These are phyloP conservation scores for Chesias legatella DNA, from an alignment of 2,888 invertebrate species.

Conservation along the genomic window DNA sequence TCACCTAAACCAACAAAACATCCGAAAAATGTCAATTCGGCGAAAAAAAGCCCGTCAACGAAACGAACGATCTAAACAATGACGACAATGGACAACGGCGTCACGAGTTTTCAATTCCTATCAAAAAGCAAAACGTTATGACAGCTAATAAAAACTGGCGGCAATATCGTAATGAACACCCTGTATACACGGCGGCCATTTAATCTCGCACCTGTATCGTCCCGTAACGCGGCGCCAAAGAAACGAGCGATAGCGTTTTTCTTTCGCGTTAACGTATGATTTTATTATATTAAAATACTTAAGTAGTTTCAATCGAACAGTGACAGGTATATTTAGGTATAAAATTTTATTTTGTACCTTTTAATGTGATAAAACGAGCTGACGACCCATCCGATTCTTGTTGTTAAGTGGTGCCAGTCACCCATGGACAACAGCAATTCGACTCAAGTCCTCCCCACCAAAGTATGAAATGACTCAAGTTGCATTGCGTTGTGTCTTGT, in stretches of 20 bases:
- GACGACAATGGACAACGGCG: conserved; percentile 42
- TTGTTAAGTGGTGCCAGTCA: too few species aligned
- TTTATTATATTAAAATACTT: too few species aligned
- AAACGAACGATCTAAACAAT: conserved; percentile 48
- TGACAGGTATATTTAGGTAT: too few species aligned
- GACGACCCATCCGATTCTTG: too few species aligned
- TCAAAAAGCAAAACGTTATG: conserved; percentile 75
- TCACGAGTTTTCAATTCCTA: conserved; percentile 77
- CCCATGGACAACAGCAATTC: too few species aligned
- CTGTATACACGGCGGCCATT: conserved; percentile 76
- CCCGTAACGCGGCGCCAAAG: conserved; percentile 43
- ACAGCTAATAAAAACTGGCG: conserved; percentile 71
- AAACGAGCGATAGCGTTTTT: conserved; percentile 27
- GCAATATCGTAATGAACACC: conserved; percentile 79
- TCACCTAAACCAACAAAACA: conserved; percentile 5
- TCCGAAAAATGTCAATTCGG: conserved; percentile 11
- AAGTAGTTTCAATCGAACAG: too few species aligned
- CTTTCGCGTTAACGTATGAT: too few species aligned
- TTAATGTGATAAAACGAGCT: too few species aligned
- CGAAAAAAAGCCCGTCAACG: conserved; percentile 19
- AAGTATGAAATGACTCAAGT: too few species aligned
- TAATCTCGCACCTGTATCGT: conserved; percentile 79
- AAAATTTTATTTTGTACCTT: too few species aligned
- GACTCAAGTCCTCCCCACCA: too few species aligned
- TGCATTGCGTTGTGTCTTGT: too few species aligned